Conservation (phyloP, 2,113 vertebrate species). For the Sinocyclocheilus maitianheensis region DNA sequence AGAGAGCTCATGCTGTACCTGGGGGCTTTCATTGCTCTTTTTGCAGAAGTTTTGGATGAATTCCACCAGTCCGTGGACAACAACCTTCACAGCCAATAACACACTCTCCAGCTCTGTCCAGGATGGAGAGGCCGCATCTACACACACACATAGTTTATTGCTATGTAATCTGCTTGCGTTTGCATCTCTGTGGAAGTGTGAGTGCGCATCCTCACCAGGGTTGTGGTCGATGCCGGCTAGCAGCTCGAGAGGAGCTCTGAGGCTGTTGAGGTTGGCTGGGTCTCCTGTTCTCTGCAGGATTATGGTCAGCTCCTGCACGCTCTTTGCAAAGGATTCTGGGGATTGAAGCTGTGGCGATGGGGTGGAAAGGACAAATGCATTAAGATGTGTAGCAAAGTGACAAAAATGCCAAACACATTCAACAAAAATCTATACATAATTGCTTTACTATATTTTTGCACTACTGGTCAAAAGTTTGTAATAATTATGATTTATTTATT, state of each 20-base stretch:
- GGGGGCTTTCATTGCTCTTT: constrained; percentile 91
- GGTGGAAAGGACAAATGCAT: constrained; percentile 7
- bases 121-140: constrained; percentile 86
- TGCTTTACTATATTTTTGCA: not conserved
- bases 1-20: constrained; percentile 73
- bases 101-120: constrained; percentile 94
- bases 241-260: constrained; percentile 91
- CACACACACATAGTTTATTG: not conserved
- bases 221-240: constrained; percentile 96
- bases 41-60: constrained; percentile 97
- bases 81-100: constrained; percentile 92
- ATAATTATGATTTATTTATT: no score
- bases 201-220: constrained; percentile 76
- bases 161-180: not conserved
- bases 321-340: constrained; percentile 96
- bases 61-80: constrained; percentile 93
- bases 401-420: not conserved
- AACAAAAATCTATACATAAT: not conserved
- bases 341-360: constrained; percentile 85
- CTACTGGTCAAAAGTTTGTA: not conserved
- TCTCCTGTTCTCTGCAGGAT: constrained; percentile 94
- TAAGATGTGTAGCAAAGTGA: not conserved
- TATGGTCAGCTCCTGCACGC: constrained; percentile 95
- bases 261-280: constrained; percentile 91
- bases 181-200: no score